Percentiles rank a stretch among this genome's conserved stretches.
phyloP scores from a whole-genome alignment of 2,888 invertebrate genomes.

The Aporophyla nigra region DNA sequence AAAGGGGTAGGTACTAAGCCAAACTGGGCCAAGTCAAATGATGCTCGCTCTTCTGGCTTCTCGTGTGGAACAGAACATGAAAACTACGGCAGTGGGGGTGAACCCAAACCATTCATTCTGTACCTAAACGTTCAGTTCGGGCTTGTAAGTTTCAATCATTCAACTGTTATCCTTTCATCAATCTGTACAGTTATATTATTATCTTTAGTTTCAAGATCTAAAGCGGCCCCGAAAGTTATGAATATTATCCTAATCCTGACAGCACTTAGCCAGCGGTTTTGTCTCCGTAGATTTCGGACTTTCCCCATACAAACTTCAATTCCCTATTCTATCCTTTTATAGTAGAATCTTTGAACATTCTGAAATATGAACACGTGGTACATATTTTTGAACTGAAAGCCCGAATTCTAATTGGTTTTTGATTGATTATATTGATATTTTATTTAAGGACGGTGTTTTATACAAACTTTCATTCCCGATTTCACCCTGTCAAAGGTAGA shows the following conservation, averaged over 20 bases:
- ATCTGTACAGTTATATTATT: conserved; percentile 13
- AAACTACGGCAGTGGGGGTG: conserved; percentile 32
- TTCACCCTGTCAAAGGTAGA: neutral
- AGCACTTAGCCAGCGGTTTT: neutral
- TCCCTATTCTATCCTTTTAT: neutral
- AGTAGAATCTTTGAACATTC: neutral
- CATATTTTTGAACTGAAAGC: neutral
- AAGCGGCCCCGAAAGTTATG: conserved; percentile 8
- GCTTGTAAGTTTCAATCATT: conserved; percentile 40
- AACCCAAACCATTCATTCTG: conserved; percentile 22
- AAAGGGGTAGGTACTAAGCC: conserved; percentile 28
- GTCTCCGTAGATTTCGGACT: neutral
- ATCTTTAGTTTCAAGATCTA: conserved; percentile 14
- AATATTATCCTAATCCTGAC: neutral
- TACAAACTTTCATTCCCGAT: neutral
- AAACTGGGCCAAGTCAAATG: conserved; percentile 43
- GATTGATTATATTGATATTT: neutral
- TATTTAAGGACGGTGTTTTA: neutral
- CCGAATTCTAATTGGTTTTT: no score
- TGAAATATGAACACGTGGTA: neutral
- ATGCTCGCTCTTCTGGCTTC: conserved; percentile 19
- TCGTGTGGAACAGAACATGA: conserved; percentile 33
- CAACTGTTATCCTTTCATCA: conserved; percentile 11
- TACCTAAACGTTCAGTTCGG: conserved; percentile 24
- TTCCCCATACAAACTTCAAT: neutral